phyloP scores from a whole-genome alignment of 2,888 invertebrate species.

The Invenusta paracnida region DNA sequence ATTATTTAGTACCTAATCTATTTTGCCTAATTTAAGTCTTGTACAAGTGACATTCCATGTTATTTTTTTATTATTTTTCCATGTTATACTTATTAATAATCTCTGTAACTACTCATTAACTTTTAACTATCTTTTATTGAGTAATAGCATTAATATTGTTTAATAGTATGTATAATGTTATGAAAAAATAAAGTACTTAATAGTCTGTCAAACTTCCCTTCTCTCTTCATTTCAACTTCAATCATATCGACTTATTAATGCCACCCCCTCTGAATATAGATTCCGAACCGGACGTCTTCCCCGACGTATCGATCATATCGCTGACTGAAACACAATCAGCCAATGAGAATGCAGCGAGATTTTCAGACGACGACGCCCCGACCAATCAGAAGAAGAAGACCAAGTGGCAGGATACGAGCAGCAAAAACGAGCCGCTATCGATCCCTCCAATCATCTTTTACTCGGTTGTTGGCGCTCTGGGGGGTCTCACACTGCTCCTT shows the following conservation, averaged over 20 bases:
- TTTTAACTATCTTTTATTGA: too few relatives aligned
- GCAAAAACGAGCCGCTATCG: background rate
- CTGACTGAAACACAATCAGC: background rate
- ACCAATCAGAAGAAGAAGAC: background rate
- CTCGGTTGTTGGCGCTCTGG: background rate
- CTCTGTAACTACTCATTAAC: too few relatives aligned
- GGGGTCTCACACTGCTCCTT: background rate
- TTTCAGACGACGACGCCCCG: background rate
- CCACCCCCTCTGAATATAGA: background rate
- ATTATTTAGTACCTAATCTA: too few relatives aligned
- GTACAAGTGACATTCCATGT: too few relatives aligned
- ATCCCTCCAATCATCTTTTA: conserved; percentile 13
- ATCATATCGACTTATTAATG: background rate
- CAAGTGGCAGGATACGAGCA: background rate
- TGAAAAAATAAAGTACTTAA: too few relatives aligned
- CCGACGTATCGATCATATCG: background rate
- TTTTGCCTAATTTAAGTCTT: too few relatives aligned
- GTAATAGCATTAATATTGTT: too few relatives aligned
- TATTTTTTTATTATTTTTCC: too few relatives aligned
- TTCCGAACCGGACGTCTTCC: background rate
- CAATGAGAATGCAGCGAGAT: background rate
- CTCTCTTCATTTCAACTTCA: too few relatives aligned
- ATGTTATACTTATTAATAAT: too few relatives aligned
- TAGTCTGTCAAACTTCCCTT: too few relatives aligned
- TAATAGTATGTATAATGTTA: too few relatives aligned